phyloP scores from a whole-genome alignment of 2,113 vertebrate species.

The Haliaeetus leucogaster region DNA sequence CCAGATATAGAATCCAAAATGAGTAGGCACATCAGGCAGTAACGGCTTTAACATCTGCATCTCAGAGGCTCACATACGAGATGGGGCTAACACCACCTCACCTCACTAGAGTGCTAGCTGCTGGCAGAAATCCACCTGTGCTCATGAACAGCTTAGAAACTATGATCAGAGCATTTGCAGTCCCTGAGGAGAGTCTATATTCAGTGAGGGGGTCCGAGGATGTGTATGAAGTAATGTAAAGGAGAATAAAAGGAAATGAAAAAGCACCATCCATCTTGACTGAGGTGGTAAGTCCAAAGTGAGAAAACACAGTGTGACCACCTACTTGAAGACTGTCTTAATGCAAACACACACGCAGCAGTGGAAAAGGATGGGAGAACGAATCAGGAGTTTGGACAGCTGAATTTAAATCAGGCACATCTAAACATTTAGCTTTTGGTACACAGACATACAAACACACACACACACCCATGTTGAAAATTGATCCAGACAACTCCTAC shows the following conservation, averaged over 20 bases:
- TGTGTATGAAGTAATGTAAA: neutral
- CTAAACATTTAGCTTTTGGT: neutral
- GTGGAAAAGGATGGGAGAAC: neutral
- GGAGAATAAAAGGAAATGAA: neutral
- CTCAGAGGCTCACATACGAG: rapidly evolving
- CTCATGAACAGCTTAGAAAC: neutral
- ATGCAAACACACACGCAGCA: neutral
- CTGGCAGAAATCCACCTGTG: neutral
- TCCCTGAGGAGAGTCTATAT: neutral
- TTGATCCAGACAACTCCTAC: neutral
- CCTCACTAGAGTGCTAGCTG: neutral
- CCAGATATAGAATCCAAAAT: neutral
- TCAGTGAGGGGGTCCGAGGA: neutral
- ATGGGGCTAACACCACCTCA: neutral
- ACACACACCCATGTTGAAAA: neutral
- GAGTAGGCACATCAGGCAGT: neutral
- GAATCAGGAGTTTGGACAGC: neutral
- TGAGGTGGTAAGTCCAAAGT: neutral
- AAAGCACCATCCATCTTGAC: neutral
- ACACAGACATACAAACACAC: neutral
- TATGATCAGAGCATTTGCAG: neutral
- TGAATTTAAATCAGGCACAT: neutral
- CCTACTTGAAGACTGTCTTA: neutral
- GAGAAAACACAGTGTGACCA: neutral
- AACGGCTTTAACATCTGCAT: neutral